Evolutionary conservation across 2,797 vertebrate genomes (phyloP).

Genomic region (Molothrus ater): DNA sequence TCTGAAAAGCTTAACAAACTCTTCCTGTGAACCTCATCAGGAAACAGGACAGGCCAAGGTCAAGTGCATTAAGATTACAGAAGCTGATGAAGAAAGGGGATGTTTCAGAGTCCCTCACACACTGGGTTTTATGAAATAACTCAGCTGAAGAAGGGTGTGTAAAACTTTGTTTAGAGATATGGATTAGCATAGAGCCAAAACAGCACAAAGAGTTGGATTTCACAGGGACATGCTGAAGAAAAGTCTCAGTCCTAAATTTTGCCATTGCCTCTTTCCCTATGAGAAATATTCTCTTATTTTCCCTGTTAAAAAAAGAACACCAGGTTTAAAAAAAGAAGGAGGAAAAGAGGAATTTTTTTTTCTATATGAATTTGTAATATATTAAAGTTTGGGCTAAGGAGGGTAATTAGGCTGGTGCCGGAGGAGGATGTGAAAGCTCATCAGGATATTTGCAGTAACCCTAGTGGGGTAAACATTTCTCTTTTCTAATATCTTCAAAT

Average conservation of each 20-base stretch:
- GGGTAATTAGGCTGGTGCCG: conserved; percentile 35
- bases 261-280: neutral
- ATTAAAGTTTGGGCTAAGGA: conserved; percentile 22
- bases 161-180: neutral
- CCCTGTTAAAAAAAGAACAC: neutral
- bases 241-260: neutral
- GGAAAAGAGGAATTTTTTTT: neutral
- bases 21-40: neutral
- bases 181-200: neutral
- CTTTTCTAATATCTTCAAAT: conserved; percentile 47
- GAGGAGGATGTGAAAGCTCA: conserved; percentile 39
- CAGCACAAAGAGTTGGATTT: neutral
- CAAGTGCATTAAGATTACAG: conserved; percentile 20
- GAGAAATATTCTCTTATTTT: neutral
- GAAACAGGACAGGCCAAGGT: conserved; percentile 16
- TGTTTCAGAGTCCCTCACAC: neutral
- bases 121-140: neutral
- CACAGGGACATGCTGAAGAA: neutral
- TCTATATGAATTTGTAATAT: neutral
- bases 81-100: neutral
- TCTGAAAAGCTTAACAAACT: conserved; percentile 5
- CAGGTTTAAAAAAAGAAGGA: neutral
- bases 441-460: conserved; percentile 51
- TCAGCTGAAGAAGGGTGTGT: neutral
- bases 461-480: conserved; percentile 59